Evolutionary conservation across 2,888 invertebrate genomes (phyloP), one percentile per base, ranked within the genome.

Genomic region (Lasioglossum lativentre): DNA sequence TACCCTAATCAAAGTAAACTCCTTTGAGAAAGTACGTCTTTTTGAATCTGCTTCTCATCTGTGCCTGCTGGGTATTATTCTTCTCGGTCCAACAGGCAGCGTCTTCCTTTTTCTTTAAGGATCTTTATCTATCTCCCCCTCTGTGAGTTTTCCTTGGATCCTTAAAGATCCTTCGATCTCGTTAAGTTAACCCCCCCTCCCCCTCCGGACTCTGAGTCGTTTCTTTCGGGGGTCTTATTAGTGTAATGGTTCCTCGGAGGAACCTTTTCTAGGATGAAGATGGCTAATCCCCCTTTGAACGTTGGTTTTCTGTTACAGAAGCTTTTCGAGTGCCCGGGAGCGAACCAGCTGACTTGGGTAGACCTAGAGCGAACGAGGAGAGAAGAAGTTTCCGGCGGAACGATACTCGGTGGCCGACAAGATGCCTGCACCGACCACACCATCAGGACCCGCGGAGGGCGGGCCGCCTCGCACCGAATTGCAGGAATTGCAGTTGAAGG

Each of bases 401-500:
- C 75, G 72, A 40, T 30, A 63, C 79, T 34, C 79, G 89, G 82
- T 74, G 86, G 56, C 75, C 52, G 71, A 75, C 83, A 94, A 87
- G 91, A 95, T 95, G 95, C 95, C 95, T 88, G 95, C 95, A 90
- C 95, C 95, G 85, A 95, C 95, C 92, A 94, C 96, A 92, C 95
- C 96, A 87, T 96, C 96, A 88, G 95, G 96, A 88, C 95, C 96
- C 83, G 96, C 96, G 93, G 96, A 96, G 94, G 96, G 96, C 86
- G 97, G 96, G 85, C 97, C 97, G 92, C 98, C 98, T 82, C 96
- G 97, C 95, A 98, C 98, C 92, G 98, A 98, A 96, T 96, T 98
- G 93, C 98, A 98, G 95, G 98, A 98, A 96, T 96, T 98, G 91
- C 98, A 98, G 95, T 96, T 98, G 95, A 97, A 97, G 95, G 96